These are phyloP conservation scores for Andrena minutula DNA, from an alignment of 2,888 invertebrate species.

Conservation along the genomic window DNA sequence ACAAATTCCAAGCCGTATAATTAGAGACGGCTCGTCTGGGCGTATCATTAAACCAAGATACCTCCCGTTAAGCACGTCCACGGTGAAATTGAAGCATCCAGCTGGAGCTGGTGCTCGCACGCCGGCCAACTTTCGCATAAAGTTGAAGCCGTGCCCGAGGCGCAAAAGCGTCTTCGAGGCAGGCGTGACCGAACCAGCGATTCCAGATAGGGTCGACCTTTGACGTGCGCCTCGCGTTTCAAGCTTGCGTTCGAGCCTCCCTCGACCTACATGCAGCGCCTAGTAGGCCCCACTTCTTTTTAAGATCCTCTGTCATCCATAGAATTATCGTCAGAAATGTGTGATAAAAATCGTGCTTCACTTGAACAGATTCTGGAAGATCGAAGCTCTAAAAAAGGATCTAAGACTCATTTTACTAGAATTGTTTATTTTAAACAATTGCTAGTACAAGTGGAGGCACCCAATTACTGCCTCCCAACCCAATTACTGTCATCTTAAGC, in stretches of 20 bases:
- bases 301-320: background rate
- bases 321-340: no score
- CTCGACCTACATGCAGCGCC: conserved; percentile 8
- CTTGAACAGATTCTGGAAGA: no score
- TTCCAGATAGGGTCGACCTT: conserved; percentile 66
- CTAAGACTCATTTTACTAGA: no score
- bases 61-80: conserved; percentile 67
- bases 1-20: conserved; percentile 54
- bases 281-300: background rate
- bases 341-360: no score
- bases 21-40: conserved; percentile 52
- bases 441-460: no score
- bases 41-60: conserved; percentile 65
- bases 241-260: conserved; percentile 35
- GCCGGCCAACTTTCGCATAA: conserved; percentile 64
- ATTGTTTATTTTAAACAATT: no score
- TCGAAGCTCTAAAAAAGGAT: no score
- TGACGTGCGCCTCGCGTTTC: conserved; percentile 47
- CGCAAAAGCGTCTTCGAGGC: conserved; percentile 66
- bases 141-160: conserved; percentile 67
- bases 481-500: no score
- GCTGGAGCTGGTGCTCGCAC: conserved; percentile 46
- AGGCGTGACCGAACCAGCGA: conserved; percentile 68
- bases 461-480: no score
- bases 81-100: conserved; percentile 68